Percentiles rank a stretch among this genome's conserved stretches.
Evolutionary conservation across 2,113 vertebrate genomes (phyloP).

Genomic region (Sminthopsis crassicaudata): DNA sequence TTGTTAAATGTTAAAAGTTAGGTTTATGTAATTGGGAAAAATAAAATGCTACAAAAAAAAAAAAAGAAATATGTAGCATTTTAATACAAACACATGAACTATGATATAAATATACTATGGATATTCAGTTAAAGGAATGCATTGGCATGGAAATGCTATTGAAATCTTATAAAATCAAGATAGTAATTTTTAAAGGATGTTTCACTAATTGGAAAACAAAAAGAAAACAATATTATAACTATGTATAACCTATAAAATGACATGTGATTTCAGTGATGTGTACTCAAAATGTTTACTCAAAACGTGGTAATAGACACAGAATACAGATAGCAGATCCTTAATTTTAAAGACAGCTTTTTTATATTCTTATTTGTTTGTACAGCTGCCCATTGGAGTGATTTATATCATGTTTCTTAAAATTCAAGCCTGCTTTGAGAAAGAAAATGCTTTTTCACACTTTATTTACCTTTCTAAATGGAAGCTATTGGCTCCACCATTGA

Average conservation of each 20-base stretch:
- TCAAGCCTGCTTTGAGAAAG: slow-evolving; percentile 75
- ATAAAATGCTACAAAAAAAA: neutral
- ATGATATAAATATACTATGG: slow-evolving; percentile 46
- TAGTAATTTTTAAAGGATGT: slow-evolving; percentile 25
- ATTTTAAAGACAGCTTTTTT: slow-evolving; percentile 77
- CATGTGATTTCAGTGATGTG: slow-evolving; percentile 53
- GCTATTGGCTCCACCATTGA: slow-evolving; percentile 38
- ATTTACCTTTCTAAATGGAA: slow-evolving; percentile 69
- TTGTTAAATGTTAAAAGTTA: neutral
- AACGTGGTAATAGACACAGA: slow-evolving; percentile 76
- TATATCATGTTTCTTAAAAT: slow-evolving; percentile 81
- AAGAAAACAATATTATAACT: slow-evolving; percentile 71
- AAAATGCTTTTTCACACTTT: slow-evolving; percentile 72
- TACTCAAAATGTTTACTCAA: slow-evolving; percentile 77
- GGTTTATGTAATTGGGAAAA: neutral
- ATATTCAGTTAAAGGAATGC: slow-evolving; percentile 54
- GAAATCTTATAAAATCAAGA: slow-evolving; percentile 60
- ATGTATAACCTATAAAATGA: slow-evolving; percentile 79
- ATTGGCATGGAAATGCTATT: slow-evolving; percentile 65
- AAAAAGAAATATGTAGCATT: slow-evolving; percentile 11
- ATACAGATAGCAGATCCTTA: slow-evolving; percentile 82
- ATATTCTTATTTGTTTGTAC: slow-evolving; percentile 84
- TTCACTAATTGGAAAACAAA: slow-evolving; percentile 69
- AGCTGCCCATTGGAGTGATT: slow-evolving; percentile 83
- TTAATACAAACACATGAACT: slow-evolving; percentile 28